Evolutionary conservation across 2,888 invertebrate species (phyloP), one percentile per base, ranked within the genome.

Genomic region (Drosophila mimetica): DNA sequence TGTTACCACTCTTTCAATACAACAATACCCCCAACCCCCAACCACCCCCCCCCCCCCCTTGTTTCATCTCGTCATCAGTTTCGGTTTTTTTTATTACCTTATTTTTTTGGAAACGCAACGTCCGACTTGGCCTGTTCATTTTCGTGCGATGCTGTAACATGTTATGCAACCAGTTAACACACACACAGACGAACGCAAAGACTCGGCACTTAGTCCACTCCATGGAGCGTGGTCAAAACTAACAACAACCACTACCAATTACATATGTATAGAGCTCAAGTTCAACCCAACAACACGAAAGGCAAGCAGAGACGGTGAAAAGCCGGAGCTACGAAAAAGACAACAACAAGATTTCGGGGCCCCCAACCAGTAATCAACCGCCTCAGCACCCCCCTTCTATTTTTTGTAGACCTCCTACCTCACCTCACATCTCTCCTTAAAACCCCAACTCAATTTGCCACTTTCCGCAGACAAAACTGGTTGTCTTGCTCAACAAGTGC

Each of bases 101-200:
- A 50, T 57, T 64, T 75, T 70, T 66, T 59, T 74, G 51, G 50
- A 44, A 65, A 55, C 69, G 71, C 71, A 61, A 61, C 61, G 63
- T 42, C 64, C 41, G 65, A 60, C 58, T 71, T 57, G 55, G 74
- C 52, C 61, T 85, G 72, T 74, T 74, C 57, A 67, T 71, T 81
- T 85, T 88, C 78, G 78, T 82, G 74, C 86, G 84, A 90, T 90
- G 90, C 90, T 90, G 90, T 90, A 90, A 90, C 89, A 86, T 85
- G 82, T 90, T 90, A 90, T 89, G 90, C 90, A 89, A 89, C 89
- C 72, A 71, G 71, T 71, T 71, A 69, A 71, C 70, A 63, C 52
- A 67, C 79, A 81, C 73, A 70, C 58, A 78, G 76, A 69, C 74
- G 75, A 52, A 39, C 28, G 7, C 11, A 54, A 36, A 46, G 32